Base-by-base conservation (phyloP, 2,888 invertebrate genomes). In the Agrochola lota region DNA sequence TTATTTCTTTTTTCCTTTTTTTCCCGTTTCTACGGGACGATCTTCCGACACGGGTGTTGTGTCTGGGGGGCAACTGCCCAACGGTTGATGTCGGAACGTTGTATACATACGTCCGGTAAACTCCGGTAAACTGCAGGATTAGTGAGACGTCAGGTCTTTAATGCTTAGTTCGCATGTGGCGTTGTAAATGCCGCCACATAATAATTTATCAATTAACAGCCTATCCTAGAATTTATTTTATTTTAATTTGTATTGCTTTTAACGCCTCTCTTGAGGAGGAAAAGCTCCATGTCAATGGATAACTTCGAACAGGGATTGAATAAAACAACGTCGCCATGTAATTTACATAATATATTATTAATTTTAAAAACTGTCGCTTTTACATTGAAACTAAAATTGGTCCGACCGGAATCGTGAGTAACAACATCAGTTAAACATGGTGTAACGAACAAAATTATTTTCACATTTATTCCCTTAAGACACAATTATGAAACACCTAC, bases 291-390 rank as follows among this genome's bases (percentile, higher is more conserved):
- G 17, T 12, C 4, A 4, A 11, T 35, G 3, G 3, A 49, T 46
- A 12, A 57, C 12, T 75, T 35, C 4, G 4, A 23, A 35, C 15
- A 60, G 26, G 62, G 20, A 43, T 68, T 59, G 0, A 86, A 92
- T 93, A 84, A 95, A 95, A 95, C 91, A 88, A 92, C 71, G 71
- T 20, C 59, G 60, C 86, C 79, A 87, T 93, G 90, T 95, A 94
- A 94, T 95, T 95, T 95, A 96, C 95, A 95, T 95, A 93, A 92
- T 95, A 92, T 94, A 93, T 93, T 93, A 95, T 94, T 94, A 94
- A 93, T 95, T 95, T 95, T 94, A 93, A 93, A 95, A 95, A 94
- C 94, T 95, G 95, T 92, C 93, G 91, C 91, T 92, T 95, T 88
- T 93, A 92, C 94, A 92, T 93, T 89, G 91, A 95, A 96, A 95